Evolutionary conservation across 2,888 invertebrate genomes (phyloP), one percentile per base, ranked within the genome.

Genomic region (Meliscaeva auricollis): DNA sequence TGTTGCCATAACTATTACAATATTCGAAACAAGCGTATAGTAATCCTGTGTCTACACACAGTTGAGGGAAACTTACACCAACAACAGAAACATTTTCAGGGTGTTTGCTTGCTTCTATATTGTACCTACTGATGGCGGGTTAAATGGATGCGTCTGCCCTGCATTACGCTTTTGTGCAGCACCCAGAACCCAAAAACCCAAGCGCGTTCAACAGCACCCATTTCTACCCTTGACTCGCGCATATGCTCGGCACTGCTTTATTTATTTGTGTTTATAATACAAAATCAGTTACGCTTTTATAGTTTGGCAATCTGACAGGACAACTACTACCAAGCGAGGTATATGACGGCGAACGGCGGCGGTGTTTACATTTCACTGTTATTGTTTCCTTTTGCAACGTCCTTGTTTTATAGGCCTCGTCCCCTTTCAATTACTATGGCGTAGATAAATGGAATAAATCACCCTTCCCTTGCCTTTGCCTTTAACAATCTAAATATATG

Each of bases 191-290:
- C 9, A 38, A 13, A 50, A 50, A 80, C 60, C 74, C 76, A 76
- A 78, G 52, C 69, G 62, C 64, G 72, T 32, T 50, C 64, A 41
- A 74, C 74, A 74, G 87, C 79, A 77, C 76, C 76, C 76, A 77
- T 77, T 69, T 60, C 70, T 75, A 79, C 83, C 83, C 80, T 79
- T 48, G 22, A 82, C 56, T 85, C 87, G 87, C 85, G 74, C 87
- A 80, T 87, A 87, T 84, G 87, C 87, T 87, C 84, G 85, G 83
- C 87, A 88, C 88, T 87, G 89, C 88, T 91, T 91, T 91, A 91
- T 91, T 91, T 91, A 91, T 91, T 91, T 91, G 89, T 91, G 91
- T 91, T 91, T 91, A 91, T 91, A 91, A 91, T 91, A 91, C 91
- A 91, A 91, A 91, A 91, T 91, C 91, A 91, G 91, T 90, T 90